Evolutionary conservation across 1,140 invertebrate genomes (phyloP), one percentile per base, ranked within the genome.

Genomic region (Triops cancriformis): DNA sequence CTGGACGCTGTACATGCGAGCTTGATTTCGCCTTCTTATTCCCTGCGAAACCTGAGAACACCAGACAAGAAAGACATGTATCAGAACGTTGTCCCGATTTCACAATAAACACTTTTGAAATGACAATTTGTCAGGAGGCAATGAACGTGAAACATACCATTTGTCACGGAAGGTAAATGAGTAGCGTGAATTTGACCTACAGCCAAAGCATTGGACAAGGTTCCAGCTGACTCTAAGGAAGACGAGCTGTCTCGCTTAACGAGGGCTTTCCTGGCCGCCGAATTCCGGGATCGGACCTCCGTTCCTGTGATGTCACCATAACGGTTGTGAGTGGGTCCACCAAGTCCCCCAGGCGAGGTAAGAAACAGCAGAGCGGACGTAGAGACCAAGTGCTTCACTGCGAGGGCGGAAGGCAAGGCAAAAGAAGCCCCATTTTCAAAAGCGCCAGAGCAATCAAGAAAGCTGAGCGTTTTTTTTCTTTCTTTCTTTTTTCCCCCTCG

Each of bases 331-430:
- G 51, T 64, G 18, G 51, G 51, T 64, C 51, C 51, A 64, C 51
- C 51, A 64, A 64, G 37, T 10, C 76, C 76, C 51, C 42, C 76
- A 73, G 77, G 72, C 51, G 77, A 73, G 4, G 72, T 74, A 45
- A 78, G 77, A 37, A 78, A 74, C 31, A 78, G 26, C 37, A 78
- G 27, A 78, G 77, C 51, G 18, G 77, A 78, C 45, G 77, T 78
- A 42, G 77, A 73, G 26, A 78, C 73, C 72, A 78, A 78, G 26
- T 78, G 77, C 72, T 74, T 73, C 72, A 78, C 74, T 76, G 37
- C 45, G 37, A 43, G 27, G 27, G 45, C 31, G 31, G 31, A 37
- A 31, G 23, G 37, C 45, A 42, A 31, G 77, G 72, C 42, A 74
- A 27, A 37, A 37, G 31, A 37, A 31, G 74, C 72, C 41, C 37